Evolutionary conservation across 2,888 invertebrate species (phyloP), one percentile per base, ranked within the genome.

Genomic region (Linhomoeus sp.): DNA sequence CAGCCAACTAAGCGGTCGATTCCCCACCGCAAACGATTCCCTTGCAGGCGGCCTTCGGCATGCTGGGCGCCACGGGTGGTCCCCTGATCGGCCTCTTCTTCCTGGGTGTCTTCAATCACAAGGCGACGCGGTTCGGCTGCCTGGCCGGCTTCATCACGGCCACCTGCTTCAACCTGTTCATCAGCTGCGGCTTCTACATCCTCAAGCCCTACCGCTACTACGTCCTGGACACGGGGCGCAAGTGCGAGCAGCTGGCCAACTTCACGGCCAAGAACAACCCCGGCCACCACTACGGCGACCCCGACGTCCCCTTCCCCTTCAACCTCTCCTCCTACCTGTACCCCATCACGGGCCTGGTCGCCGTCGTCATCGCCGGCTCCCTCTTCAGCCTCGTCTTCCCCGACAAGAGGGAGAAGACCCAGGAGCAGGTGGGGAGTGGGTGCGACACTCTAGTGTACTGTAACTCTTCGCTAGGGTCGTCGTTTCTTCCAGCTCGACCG

Each of bases 61-160:
- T 87, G 59, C 83, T 85, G 62, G 86, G 86, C 1, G 79, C 86
- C 73, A 79, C 82, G 24, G 83, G 84, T 2, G 87, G 86, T 1
- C 79, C 87, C 0, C 79, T 83, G 0, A 69, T 87, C 23, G 87
- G 86, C 0, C 71, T 86, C 3, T 87, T 87, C 64, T 76, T 81
- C 0, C 70, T 87, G 23, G 87, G 87, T 47, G 84, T 87, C 76
- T 78, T 81, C 55, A 78, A 85, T 55, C 85, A 86, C 0, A 80
- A 78, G 76, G 79, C 83, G 2, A 87, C 33, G 17, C 37, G 41
- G n/a, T 14, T 20, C 9, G 47, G 43, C 5, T 15, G 29, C 33
- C 17, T 46, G 19, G 29, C 35, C 2, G 47, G 43, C 3, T 33
- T 41, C n/a, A 7, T 45, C 12, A 15, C 29, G 15, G 41, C 41